phyloP scores from a whole-genome alignment of 2,797 vertebrate species.

The Ambastaia sidthimunki region DNA sequence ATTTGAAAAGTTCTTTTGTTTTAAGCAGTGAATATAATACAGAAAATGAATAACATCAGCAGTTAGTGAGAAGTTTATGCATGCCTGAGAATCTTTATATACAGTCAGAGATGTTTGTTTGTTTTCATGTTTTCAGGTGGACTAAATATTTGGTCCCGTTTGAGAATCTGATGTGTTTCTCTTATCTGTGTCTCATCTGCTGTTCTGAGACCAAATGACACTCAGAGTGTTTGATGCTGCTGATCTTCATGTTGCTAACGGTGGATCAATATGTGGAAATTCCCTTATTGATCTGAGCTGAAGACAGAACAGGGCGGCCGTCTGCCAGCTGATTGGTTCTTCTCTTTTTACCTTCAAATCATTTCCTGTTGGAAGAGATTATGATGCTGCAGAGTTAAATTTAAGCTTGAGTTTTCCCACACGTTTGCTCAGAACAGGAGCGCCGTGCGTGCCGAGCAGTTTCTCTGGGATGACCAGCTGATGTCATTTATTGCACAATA shows the following conservation, averaged over 20 bases:
- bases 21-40: neutral
- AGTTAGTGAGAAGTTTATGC: neutral
- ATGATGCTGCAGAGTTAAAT: constrained; percentile 56
- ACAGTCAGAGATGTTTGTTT: neutral
- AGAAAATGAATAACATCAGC: neutral
- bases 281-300: constrained; percentile 66
- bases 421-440: constrained; percentile 36
- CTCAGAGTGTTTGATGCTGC: constrained; percentile 66
- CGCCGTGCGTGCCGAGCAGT: constrained; percentile 53
- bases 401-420: constrained; percentile 28
- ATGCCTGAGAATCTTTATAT: neutral
- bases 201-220: constrained; percentile 56
- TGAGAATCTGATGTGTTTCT: constrained; percentile 27
- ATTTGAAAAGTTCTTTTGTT: no score
- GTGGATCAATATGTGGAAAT: constrained; percentile 75
- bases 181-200: constrained; percentile 36
- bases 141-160: neutral
- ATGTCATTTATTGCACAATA: constrained; percentile 66
- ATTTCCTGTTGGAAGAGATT: constrained; percentile 53
- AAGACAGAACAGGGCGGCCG: constrained; percentile 57
- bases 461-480: constrained; percentile 58
- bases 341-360: constrained; percentile 54
- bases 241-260: constrained; percentile 67
- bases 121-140: neutral
- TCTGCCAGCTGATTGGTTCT: constrained; percentile 61